Conservation (phyloP, 2,797 vertebrate genomes). For the Mus minutoides region DNA sequence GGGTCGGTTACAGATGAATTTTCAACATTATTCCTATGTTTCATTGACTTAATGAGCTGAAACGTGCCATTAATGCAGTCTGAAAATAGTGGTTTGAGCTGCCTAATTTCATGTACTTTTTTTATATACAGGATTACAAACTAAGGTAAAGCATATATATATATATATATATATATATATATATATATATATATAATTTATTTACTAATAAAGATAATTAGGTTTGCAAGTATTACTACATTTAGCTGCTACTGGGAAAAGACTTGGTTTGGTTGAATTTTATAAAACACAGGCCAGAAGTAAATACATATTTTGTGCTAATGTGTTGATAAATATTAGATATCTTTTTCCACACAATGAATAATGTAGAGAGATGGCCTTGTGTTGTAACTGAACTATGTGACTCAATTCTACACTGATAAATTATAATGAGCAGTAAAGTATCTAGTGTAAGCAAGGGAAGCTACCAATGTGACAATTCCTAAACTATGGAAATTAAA, state of each 20-base stretch:
- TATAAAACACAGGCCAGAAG: not conserved
- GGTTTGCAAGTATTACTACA: conserved; percentile 48
- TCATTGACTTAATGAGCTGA: conserved; percentile 72
- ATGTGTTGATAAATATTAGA: not conserved
- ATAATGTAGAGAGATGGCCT: conserved; percentile 49
- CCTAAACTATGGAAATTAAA: conserved; percentile 12
- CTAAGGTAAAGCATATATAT: conserved; percentile 48
- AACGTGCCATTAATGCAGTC: conserved; percentile 30
- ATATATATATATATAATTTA: not conserved
- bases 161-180: not conserved
- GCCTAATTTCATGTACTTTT: conserved; percentile 55
- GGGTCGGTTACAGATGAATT: conserved; percentile 49
- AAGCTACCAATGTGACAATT: not conserved
- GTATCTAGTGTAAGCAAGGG: not conserved
- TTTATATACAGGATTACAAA: conserved; percentile 45
- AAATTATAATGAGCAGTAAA: not conserved
- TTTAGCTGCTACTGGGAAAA: not conserved
- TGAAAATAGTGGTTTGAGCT: conserved; percentile 49
- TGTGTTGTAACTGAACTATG: conserved; percentile 33
- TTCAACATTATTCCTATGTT: conserved; percentile 65
- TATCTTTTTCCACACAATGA: not conserved
- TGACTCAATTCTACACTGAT: conserved; percentile 20
- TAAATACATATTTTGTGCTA: conserved; percentile 8
- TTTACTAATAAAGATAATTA: conserved; percentile 52
- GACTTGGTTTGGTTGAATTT: conserved; percentile 9